A percentile compares a stretch with the other conserved stretches of the same genome.
Conservation (phyloP, 2,797 vertebrate genomes). For the Sebastiscus tertius region DNA sequence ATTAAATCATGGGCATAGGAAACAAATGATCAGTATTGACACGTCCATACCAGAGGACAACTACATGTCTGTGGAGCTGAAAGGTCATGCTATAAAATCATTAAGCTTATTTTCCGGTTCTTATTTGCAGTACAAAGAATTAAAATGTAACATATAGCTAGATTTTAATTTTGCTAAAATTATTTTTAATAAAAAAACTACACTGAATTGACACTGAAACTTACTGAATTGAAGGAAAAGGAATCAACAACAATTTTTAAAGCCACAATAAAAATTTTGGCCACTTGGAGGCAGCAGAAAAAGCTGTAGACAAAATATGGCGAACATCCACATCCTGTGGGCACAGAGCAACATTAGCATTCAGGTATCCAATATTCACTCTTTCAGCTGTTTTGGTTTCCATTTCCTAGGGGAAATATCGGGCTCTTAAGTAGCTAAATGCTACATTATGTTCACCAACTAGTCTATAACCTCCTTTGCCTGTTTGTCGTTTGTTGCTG, state of each 20-base stretch:
- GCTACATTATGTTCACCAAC: neutral
- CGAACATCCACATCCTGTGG: neutral
- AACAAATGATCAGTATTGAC: conserved; percentile 9
- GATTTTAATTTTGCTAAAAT: neutral
- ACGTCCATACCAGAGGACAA: neutral
- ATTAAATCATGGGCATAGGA: neutral
- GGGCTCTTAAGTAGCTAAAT: neutral
- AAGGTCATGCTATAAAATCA: neutral
- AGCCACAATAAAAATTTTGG: neutral
- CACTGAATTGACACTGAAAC: too few species aligned
- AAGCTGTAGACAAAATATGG: neutral
- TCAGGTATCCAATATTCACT: neutral
- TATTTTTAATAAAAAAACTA: neutral
- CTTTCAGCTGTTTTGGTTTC: neutral
- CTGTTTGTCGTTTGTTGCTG: neutral
- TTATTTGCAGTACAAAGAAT: neutral
- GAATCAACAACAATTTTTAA: neutral
- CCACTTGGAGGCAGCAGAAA: neutral
- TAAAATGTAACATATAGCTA: neutral
- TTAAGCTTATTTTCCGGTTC: neutral
- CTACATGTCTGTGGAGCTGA: neutral
- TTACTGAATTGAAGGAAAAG: neutral
- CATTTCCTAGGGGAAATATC: neutral
- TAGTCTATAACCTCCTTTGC: neutral
- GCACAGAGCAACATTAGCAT: neutral